These are phyloP conservation scores for Atethmia centrago DNA, from an alignment of 2,888 invertebrate genomes.

Conservation along the genomic window DNA sequence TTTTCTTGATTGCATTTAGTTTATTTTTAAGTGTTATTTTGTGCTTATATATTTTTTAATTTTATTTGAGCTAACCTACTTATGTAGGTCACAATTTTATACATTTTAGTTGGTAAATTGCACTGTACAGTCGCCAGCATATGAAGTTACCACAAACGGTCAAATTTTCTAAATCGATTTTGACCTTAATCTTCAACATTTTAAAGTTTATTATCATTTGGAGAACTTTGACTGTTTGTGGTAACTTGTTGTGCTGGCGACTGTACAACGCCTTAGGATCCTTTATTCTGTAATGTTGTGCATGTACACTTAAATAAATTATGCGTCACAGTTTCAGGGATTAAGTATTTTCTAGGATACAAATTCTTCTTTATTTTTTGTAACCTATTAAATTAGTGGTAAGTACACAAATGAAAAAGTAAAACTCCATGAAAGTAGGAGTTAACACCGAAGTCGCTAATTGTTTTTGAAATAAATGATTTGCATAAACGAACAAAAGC, in stretches of 20 bases:
- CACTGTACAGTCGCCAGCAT: too few relatives aligned
- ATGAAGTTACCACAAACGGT: too few relatives aligned
- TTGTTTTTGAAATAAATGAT: slow-evolving; percentile 32
- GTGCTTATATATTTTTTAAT: neutral
- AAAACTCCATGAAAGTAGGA: neutral
- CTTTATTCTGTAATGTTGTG: neutral
- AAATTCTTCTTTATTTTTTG: neutral
- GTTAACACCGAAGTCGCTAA: neutral
- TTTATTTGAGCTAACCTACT: neutral
- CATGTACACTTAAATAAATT: neutral
- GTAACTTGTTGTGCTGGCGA: too few relatives aligned
- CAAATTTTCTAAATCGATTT: too few relatives aligned
- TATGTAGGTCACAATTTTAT: neutral
- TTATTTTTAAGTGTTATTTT: neutral
- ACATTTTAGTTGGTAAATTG: neutral
- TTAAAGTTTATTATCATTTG: too few relatives aligned
- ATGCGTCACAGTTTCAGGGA: neutral
- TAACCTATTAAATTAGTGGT: neutral
- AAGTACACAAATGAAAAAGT: neutral
- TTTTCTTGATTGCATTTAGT: neutral
- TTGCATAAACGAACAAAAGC: slow-evolving; percentile 13
- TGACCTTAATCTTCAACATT: too few relatives aligned
- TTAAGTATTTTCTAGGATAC: neutral
- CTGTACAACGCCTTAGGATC: neutral
- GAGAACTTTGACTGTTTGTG: too few relatives aligned